phyloP scores from a whole-genome alignment of 2,888 invertebrate genomes.

The Drosophila histrio region DNA sequence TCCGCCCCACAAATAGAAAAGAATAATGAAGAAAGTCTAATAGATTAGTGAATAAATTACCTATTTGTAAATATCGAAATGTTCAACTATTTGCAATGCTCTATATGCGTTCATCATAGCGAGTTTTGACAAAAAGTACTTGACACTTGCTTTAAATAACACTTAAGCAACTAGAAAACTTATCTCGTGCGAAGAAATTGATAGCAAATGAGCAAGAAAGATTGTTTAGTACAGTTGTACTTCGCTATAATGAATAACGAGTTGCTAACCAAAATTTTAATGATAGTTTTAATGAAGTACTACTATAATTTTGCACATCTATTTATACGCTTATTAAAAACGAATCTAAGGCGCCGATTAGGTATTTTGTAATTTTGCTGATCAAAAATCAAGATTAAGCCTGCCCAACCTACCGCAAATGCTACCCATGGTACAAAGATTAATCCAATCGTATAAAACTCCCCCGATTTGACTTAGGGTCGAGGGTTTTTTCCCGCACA shows the following conservation, averaged over 20 bases:
- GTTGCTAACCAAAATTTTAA: not conserved
- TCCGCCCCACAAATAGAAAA: too few relatives aligned
- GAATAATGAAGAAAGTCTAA: too few relatives aligned
- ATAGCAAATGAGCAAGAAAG: not conserved
- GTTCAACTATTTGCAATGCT: too few relatives aligned
- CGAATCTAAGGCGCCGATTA: not conserved
- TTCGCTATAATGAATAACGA: not conserved
- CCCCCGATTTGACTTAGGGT: too few relatives aligned
- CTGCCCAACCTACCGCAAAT: conserved; percentile 85
- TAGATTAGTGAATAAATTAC: too few relatives aligned
- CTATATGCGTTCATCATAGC: not conserved
- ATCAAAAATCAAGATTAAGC: not conserved
- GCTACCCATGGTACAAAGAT: conserved; percentile 87
- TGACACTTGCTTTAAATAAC: not conserved
- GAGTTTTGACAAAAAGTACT: not conserved
- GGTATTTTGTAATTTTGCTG: not conserved
- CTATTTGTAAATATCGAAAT: too few relatives aligned
- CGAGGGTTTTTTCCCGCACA: too few relatives aligned
- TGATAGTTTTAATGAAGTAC: not conserved
- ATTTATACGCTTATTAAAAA: not conserved
- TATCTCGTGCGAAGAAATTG: not conserved
- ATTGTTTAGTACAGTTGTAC: not conserved
- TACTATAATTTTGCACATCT: not conserved
- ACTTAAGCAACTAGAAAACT: not conserved
- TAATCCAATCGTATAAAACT: conserved; percentile 87